These are phyloP conservation scores for Clupea harengus DNA, from an alignment of 2,113 vertebrate species.

Conservation along the genomic window DNA sequence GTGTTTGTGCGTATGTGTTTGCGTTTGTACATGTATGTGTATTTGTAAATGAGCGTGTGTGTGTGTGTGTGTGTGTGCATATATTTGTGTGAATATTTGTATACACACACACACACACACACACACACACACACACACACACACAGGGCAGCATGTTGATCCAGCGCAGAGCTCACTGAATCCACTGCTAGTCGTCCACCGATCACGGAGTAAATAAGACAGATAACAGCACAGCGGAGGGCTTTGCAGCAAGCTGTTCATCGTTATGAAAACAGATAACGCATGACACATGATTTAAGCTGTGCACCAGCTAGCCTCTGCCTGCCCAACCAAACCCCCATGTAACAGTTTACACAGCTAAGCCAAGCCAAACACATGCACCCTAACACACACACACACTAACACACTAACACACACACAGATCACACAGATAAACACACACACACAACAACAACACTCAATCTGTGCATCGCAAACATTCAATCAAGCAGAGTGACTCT, in stretches of 20 bases:
- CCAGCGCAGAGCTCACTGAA: not conserved
- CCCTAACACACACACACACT: not conserved
- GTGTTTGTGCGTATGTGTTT: not conserved
- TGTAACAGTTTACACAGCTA: not conserved
- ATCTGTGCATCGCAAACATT: conserved; percentile 2
- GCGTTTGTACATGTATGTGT: not conserved
- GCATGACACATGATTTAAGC: not conserved
- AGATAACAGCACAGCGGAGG: not conserved
- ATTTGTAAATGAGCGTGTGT: not conserved
- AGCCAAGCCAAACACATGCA: not conserved
- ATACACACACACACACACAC: too few species aligned
- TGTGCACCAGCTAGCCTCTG: not conserved
- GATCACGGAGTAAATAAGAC: not conserved
- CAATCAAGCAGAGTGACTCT: not conserved
- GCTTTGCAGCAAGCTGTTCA: conserved; percentile 16
- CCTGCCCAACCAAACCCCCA: not conserved
- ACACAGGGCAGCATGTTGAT: not conserved
- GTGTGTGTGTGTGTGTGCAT: not conserved
- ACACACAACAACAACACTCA: not conserved
- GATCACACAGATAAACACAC: not conserved
- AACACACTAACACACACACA: not conserved
- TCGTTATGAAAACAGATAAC: not conserved
- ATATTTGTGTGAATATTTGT: not conserved
- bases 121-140: not conserved
- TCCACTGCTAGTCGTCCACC: not conserved